Conservation (phyloP, 2,113 vertebrate genomes). For the Gopherus flavomarginatus region DNA sequence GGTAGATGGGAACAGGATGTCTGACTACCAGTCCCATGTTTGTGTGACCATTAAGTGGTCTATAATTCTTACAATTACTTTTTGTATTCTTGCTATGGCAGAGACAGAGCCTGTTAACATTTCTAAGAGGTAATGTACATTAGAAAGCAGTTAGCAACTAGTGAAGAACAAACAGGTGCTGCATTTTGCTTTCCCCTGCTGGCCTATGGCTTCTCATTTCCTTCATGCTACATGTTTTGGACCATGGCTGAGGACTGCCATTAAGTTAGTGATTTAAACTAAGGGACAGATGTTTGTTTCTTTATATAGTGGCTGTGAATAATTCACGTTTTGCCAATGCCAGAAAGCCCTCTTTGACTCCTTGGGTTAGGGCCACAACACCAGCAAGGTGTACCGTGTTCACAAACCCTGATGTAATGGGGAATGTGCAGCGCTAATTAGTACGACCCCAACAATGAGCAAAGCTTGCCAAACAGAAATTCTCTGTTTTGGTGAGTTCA, state of each 20-base stretch:
- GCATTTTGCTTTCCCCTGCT: background rate
- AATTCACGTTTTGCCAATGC: fast-evolving
- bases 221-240: fast-evolving
- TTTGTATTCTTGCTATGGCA: background rate
- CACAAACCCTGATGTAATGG: background rate
- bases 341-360: background rate
- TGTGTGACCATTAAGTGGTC: background rate
- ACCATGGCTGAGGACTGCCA: fast-evolving
- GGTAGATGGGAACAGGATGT: conserved; percentile 53
- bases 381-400: background rate
- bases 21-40: conserved; percentile 22
- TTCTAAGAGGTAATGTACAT: background rate
- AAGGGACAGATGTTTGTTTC: background rate
- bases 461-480: background rate
- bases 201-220: background rate
- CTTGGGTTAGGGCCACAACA: background rate
- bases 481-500: background rate
- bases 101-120: background rate
- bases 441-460: background rate
- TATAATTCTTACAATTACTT: background rate
- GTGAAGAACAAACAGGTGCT: background rate
- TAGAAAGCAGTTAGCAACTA: background rate
- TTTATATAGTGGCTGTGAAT: fast-evolving
- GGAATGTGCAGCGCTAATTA: fast-evolving
- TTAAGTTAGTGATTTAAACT: background rate